Base-by-base conservation (phyloP, 2,888 invertebrate species). In the Caenorhabditis doughertyi region DNA sequence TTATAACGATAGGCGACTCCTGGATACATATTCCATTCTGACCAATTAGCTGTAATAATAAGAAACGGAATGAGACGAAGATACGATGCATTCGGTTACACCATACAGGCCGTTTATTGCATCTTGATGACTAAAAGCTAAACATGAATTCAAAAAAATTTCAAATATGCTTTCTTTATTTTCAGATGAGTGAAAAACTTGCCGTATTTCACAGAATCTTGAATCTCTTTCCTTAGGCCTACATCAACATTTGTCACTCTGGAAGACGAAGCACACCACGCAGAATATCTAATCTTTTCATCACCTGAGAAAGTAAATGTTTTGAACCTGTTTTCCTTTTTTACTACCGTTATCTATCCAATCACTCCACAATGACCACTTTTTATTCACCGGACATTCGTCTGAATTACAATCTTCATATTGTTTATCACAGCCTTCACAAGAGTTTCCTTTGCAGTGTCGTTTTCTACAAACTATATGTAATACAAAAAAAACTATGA, bases 311-410 rank as follows among this genome's bases (percentile, higher is more conserved):
- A n/a, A n/a, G n/a, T n/a, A n/a, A n/a, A n/a, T n/a, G n/a, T n/a
- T n/a, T n/a, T n/a, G n/a, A n/a, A n/a, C n/a, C n/a, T n/a, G n/a
- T 21, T 5, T 16, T 21, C 18, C 27, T n/a, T 60, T 9, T 18
- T 21, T 42, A 0, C 3, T 27, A 67, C 79, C 79, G 8, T 62
- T 67, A 42, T 81, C 60, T 5, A 29, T n/a, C 81, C 81, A 81
- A 27, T 74, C 74, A 5, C 74, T 81, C 81, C 81, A 81, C 1
- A 7, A 13, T 0, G 82, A 65, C 82, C 82, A 82, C 44, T 77
- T 82, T 47, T 72, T 67, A 39, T 42, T 73, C 13, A 53, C 29
- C 9, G 77, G 62, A 39, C 82, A 82, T 2, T 72, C 72, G 8
- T 44, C 55, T 7, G 65, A 18, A 1, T 23, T 13, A 16, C 77